Conservation (phyloP, 2,113 vertebrate genomes). For the Myotis davidii region DNA sequence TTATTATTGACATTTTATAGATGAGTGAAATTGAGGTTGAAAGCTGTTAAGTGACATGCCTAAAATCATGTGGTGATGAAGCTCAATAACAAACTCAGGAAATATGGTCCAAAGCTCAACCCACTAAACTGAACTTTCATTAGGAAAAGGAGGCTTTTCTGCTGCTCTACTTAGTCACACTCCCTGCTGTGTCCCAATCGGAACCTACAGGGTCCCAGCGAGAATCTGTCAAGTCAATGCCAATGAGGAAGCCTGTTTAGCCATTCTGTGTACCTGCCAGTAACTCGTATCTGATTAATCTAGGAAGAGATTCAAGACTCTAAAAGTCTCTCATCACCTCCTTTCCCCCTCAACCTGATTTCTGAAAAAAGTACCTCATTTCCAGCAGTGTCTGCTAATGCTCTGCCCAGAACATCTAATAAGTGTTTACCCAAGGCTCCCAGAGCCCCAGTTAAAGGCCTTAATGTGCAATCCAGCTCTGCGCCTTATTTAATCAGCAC, state of each 20-base stretch:
- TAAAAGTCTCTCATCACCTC: slow-evolving; percentile 25
- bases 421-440: slow-evolving; percentile 67
- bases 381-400: slow-evolving; percentile 20
- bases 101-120: neutral
- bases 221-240: slow-evolving; percentile 28
- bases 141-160: slow-evolving; percentile 31
- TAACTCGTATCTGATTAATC: neutral
- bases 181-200: neutral
- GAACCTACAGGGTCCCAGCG: neutral
- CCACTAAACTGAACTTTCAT: neutral
- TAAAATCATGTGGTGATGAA: neutral
- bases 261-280: neutral
- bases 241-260: neutral
- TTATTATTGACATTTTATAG: slow-evolving; percentile 2
- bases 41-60: neutral
- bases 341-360: slow-evolving; percentile 38
- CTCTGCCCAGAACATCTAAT: slow-evolving; percentile 65
- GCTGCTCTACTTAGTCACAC: neutral
- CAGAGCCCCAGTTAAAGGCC: slow-evolving; percentile 63
- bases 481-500: slow-evolving; percentile 77
- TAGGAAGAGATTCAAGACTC: slow-evolving; percentile 14
- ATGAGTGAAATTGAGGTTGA: slow-evolving; percentile 15
- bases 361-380: slow-evolving; percentile 51
- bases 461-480: slow-evolving; percentile 71
- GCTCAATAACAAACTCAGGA: slow-evolving; percentile 10